phyloP scores from a whole-genome alignment of 2,888 invertebrate species.

The Yponomeuta evonymella region DNA sequence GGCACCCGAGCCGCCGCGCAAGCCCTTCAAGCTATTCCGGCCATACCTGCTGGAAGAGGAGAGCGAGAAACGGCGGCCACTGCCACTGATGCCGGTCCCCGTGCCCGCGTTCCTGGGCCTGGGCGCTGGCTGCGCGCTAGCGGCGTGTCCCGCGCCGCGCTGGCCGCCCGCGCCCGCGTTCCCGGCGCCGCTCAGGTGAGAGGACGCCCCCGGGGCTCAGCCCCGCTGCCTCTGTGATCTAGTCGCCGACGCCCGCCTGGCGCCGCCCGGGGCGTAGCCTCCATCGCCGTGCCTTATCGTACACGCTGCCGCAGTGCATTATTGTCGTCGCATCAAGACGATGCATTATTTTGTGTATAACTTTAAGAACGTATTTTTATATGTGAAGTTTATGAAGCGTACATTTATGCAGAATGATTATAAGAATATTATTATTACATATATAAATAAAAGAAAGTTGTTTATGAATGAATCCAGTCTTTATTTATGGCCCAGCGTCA shows the following conservation, averaged over 20 bases:
- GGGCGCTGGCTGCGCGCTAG: slow-evolving; percentile 55
- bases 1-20: slow-evolving; percentile 57
- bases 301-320: slow-evolving; percentile 74
- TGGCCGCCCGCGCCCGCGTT: slow-evolving; percentile 80
- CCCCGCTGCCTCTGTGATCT: slow-evolving; percentile 68
- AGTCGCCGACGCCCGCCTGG: slow-evolving; percentile 70
- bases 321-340: slow-evolving; percentile 56
- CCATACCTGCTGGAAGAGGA: slow-evolving; percentile 83
- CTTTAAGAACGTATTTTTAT: slow-evolving; percentile 72
- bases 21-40: slow-evolving; percentile 85
- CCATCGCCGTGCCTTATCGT: slow-evolving; percentile 61
- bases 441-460: slow-evolving; percentile 13
- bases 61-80: slow-evolving; percentile 56
- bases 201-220: slow-evolving; percentile 52
- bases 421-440: slow-evolving; percentile 23
- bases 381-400: slow-evolving; percentile 69
- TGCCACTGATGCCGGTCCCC: slow-evolving; percentile 55
- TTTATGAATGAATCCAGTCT: slow-evolving; percentile 7
- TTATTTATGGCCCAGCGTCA: not conserved
- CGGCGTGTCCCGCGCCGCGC: slow-evolving; percentile 66
- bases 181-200: slow-evolving; percentile 68
- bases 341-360: slow-evolving; percentile 69
- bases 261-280: slow-evolving; percentile 73
- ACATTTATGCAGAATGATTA: slow-evolving; percentile 56
- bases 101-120: slow-evolving; percentile 63